Evolutionary conservation across 2,888 invertebrate genomes (phyloP).

Genomic region (Uloborus plumipes): DNA sequence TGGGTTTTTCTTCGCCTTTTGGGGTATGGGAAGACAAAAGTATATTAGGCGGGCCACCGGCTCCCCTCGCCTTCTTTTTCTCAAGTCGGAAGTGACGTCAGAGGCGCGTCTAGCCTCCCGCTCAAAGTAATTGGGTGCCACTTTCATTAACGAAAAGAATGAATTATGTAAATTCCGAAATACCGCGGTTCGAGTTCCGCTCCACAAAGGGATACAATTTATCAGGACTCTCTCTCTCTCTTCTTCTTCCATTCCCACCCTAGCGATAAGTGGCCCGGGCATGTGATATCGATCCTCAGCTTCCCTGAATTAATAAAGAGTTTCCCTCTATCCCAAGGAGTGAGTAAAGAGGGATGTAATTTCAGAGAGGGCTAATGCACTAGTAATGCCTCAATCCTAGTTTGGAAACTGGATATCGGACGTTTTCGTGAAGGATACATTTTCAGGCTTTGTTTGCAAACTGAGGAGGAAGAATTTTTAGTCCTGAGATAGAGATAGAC

Average conservation of each 20-base stretch:
- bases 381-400: conserved; percentile 23
- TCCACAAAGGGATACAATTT: conserved; percentile 33
- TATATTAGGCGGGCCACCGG: neutral
- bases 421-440: no score
- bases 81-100: conserved; percentile 36
- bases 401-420: neutral
- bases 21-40: neutral
- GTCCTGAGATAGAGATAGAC: no score
- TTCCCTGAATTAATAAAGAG: conserved; percentile 56
- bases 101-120: neutral
- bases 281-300: conserved; percentile 41
- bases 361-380: conserved; percentile 39
- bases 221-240: conserved; percentile 23
- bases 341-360: conserved; percentile 52
- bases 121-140: conserved; percentile 61
- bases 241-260: conserved; percentile 1
- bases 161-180: conserved; percentile 63
- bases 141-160: conserved; percentile 64
- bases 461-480: no score
- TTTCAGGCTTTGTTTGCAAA: no score
- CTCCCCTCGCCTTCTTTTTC: conserved; percentile 11
- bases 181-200: conserved; percentile 47
- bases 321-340: conserved; percentile 15
- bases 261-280: conserved; percentile 44
- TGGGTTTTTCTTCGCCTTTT: neutral